Conservation (phyloP, 30 jellyfish, hydroid and myxozoan species). For the Pelagia noctiluca region DNA sequence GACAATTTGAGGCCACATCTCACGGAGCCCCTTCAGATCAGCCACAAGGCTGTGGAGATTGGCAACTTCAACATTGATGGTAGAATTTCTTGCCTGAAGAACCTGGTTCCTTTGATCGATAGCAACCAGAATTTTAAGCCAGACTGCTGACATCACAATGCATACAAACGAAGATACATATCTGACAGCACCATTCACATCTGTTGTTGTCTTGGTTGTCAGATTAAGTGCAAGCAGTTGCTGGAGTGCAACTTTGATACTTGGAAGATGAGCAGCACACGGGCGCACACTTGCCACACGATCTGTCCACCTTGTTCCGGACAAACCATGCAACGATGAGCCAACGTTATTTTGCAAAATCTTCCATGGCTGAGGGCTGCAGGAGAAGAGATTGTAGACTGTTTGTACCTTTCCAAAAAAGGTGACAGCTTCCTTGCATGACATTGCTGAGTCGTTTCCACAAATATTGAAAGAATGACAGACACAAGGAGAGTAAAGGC, state of each 20-base stretch:
- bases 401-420: slow-evolving; percentile 46
- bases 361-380: no score
- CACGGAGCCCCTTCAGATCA: slow-evolving; percentile 49
- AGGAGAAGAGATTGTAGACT: slow-evolving; percentile 30
- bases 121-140: no score
- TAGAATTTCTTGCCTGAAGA: no score
- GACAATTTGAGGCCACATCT: slow-evolving; percentile 57
- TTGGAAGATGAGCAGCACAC: no score
- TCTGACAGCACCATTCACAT: no score
- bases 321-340: no score
- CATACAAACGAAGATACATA: no score
- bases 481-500: slow-evolving; percentile 2
- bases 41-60: slow-evolving; percentile 68
- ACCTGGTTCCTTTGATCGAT: no score
- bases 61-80: slow-evolving; percentile 28
- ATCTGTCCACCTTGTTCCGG: slow-evolving; percentile 53
- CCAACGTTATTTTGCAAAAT: no score
- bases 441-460: slow-evolving; percentile 35
- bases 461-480: slow-evolving; percentile 30
- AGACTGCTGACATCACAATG: no score
- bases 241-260: no score
- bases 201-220: slow-evolving; percentile 28
- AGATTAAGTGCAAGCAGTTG: slow-evolving; percentile 31
- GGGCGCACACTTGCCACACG: no score
- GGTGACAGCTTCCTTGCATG: slow-evolving; percentile 39